Percentiles rank a stretch among this genome's conserved stretches.
Conservation (phyloP, 2,113 vertebrate genomes). For the Castor canadensis region DNA sequence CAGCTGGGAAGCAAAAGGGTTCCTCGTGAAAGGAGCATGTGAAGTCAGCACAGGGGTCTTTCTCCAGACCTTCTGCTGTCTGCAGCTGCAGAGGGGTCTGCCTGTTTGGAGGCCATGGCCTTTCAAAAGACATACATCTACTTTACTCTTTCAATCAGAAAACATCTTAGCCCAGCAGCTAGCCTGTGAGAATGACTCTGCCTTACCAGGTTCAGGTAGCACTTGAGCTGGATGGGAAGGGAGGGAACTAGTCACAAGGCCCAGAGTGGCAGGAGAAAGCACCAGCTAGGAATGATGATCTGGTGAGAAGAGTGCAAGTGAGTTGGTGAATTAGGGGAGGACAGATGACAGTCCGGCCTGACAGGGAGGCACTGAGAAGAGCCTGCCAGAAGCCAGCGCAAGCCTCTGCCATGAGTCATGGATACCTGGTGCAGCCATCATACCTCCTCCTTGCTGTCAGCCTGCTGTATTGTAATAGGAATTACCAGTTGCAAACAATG, state of each 20-base stretch:
- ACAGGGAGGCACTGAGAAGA: background rate
- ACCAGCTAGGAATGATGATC: conserved; percentile 58
- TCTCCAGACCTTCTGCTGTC: background rate
- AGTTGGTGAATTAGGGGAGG: conserved; percentile 2
- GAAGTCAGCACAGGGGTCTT: no score
- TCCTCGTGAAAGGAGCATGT: background rate
- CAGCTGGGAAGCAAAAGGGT: background rate
- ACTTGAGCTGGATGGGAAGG: background rate
- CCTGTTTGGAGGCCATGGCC: conserved; percentile 56
- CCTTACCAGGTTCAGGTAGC: background rate
- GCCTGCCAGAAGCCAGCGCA: background rate
- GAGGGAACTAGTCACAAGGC: background rate
- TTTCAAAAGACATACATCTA: conserved; percentile 65
- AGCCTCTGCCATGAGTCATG: no score
- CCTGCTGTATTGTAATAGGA: background rate
- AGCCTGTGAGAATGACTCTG: conserved; percentile 27
- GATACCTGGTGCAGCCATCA: no score
- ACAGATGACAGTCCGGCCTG: conserved; percentile 4
- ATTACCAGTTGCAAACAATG: no score
- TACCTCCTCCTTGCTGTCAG: background rate
- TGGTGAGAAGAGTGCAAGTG: conserved; percentile 7
- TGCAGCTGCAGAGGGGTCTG: background rate
- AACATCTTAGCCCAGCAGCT: conserved; percentile 36
- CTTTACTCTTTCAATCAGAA: conserved; percentile 76
- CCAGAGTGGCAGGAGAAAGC: background rate